Evolutionary conservation across 2,797 vertebrate species (phyloP).

Genomic region (Morus bassanus): DNA sequence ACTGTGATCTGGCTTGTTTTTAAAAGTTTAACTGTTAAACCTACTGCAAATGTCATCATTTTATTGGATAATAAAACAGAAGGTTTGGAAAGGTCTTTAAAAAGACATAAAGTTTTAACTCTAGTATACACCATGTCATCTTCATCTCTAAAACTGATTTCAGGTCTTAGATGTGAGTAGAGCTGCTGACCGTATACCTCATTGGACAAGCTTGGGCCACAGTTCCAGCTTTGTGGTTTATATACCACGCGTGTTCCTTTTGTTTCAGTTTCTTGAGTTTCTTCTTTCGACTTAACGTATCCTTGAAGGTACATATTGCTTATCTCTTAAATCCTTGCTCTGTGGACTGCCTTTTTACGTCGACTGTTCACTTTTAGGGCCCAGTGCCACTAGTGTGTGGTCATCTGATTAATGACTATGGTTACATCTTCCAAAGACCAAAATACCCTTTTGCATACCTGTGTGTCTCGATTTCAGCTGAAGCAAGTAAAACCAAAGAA

Average conservation of each 20-base stretch:
- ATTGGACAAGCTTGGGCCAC: not conserved
- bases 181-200: not conserved
- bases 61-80: constrained; percentile 47
- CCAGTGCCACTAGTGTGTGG: not conserved
- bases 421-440: not conserved
- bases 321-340: not conserved
- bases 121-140: not conserved
- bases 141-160: not conserved
- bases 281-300: fast-evolving
- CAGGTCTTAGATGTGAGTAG: not conserved
- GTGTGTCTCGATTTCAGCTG: not conserved
- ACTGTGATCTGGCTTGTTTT: not conserved
- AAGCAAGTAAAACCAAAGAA: not conserved
- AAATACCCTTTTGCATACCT: not conserved
- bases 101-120: not conserved
- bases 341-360: not conserved
- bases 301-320: not conserved
- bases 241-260: fast-evolving
- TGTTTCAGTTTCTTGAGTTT: not conserved
- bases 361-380: not conserved
- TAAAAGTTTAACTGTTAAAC: constrained; percentile 28
- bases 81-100: constrained; percentile 10
- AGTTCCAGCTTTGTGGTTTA: not conserved
- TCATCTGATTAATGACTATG: not conserved
- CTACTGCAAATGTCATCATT: constrained; percentile 11